phyloP scores from a whole-genome alignment of 1,140 invertebrate species.

The Octopus bimaculoides region DNA sequence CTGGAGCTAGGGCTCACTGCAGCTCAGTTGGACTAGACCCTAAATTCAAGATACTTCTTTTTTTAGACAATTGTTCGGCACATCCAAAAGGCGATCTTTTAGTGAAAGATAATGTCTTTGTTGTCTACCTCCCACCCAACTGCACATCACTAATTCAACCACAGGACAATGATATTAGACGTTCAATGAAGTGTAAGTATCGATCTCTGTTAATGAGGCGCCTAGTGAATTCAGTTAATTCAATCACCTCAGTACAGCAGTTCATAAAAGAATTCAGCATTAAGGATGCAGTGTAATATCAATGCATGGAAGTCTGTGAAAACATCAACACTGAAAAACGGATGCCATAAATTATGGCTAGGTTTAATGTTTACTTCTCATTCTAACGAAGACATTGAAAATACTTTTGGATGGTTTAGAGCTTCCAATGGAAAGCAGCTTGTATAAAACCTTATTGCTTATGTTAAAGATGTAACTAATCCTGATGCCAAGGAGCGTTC shows the following conservation, averaged over 20 bases:
- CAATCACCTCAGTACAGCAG: background rate
- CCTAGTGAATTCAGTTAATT: background rate
- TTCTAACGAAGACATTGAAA: no score
- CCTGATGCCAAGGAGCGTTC: no score
- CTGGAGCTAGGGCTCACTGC: constrained; percentile 2
- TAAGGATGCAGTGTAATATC: background rate
- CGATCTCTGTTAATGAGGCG: background rate
- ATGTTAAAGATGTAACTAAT: no score
- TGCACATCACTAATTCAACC: background rate
- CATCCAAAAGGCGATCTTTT: background rate
- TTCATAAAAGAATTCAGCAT: background rate
- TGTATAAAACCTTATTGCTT: no score
- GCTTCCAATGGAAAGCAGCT: no score
- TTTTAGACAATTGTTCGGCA: constrained; percentile 4
- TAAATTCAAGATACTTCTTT: background rate
- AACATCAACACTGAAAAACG: background rate
- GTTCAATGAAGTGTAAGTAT: background rate
- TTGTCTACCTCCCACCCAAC: constrained; percentile 2
- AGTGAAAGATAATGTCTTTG: constrained; percentile 7
- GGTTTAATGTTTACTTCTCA: background rate
- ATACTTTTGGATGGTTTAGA: no score
- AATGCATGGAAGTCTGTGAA: background rate
- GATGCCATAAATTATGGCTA: background rate
- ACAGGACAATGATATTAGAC: background rate
- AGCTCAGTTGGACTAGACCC: background rate